Percentiles rank a stretch among this genome's conserved stretches.
Conservation (phyloP, 2,888 invertebrate genomes). For the Quadroppia sp. region DNA sequence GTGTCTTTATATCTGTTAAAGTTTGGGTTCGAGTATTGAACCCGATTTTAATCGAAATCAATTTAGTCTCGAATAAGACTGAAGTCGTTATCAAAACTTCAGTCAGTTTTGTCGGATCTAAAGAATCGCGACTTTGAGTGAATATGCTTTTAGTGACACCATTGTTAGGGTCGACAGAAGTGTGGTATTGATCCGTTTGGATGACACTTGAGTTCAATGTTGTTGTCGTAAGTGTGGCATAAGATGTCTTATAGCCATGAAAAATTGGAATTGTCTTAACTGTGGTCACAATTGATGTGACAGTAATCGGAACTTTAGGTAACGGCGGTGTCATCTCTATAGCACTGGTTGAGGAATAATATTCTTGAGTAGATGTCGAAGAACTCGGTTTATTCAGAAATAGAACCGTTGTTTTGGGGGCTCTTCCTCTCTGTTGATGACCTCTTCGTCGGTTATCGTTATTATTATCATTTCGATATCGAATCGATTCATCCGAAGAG, state of each 20-base stretch:
- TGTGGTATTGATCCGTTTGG: slow-evolving; percentile 46
- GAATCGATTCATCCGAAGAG: slow-evolving; percentile 13
- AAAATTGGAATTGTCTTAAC: slow-evolving; percentile 49
- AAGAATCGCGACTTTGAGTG: slow-evolving; percentile 45
- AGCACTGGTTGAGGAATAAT: background rate
- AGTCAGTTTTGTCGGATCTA: slow-evolving; percentile 46
- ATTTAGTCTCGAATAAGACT: slow-evolving; percentile 47
- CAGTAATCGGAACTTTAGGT: slow-evolving; percentile 46
- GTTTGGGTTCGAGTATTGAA: slow-evolving; percentile 49
- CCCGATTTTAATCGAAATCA: slow-evolving; percentile 48
- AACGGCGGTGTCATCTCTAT: slow-evolving; percentile 19
- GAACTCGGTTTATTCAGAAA: slow-evolving; percentile 6
- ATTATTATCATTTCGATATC: slow-evolving; percentile 17
- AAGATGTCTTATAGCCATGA: slow-evolving; percentile 49
- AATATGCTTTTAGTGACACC: slow-evolving; percentile 47
- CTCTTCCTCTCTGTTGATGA: slow-evolving; percentile 20
- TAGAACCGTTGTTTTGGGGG: slow-evolving; percentile 11
- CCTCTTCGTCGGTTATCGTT: background rate
- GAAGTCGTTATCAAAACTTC: slow-evolving; percentile 48
- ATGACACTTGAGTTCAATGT: slow-evolving; percentile 48
- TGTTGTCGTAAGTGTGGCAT: slow-evolving; percentile 49
- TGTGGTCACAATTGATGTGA: slow-evolving; percentile 48
- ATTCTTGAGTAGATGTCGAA: background rate
- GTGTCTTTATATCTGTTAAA: slow-evolving; percentile 47
- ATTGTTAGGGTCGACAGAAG: slow-evolving; percentile 45